Base-by-base conservation (phyloP, 2,113 vertebrate species). In the Taurulus bubalis region DNA sequence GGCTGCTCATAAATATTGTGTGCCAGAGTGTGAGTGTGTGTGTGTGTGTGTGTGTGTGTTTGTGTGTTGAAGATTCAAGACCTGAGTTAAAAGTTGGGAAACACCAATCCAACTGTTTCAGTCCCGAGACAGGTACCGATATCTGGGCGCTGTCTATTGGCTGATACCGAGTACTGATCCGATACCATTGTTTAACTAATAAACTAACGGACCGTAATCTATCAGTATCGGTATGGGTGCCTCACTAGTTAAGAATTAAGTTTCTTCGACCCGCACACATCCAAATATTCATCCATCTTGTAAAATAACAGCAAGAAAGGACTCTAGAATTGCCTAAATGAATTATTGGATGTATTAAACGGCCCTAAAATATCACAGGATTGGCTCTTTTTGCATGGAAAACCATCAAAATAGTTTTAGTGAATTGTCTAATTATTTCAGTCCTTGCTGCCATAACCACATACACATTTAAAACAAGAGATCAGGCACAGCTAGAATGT, bases 1-100 rank as follows among this genome's bases (percentile, higher is more conserved):
- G 75, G 77, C 71, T 74, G n/a, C 49, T 71, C 56, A 77, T 83
- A 38, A 72, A 53, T 38, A 49, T 28, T 36, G 16, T 45, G 64
- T 79, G 68, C 60, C 74, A 77, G 51, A 65, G 51, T 66, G 36
- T 71, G 51, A 30, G 36, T 83, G 30, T 47, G 36, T 45, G 53
- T 63, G 58, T 71, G 59, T 58, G 51, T 30, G 30, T 78, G 32
- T 53, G 30, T 47, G 36, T 45, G 53, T 63, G 58, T 71, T 53
- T 58, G 51, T 30, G 30, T 78, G 32, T 53, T 30, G 14, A 77
- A 59, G 58, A 74, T 58, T 71, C 28, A 62, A 15, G 49, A 68
- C 42, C 30, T 28, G n/a, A 36, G 47, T 58, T 69, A 55, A 36
- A 49, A 47, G 66, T 69, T 28, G 55, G 55, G 24, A 28, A 15